Conservation (phyloP, 1,140 invertebrate genomes). For the Zaprionus africanus region DNA sequence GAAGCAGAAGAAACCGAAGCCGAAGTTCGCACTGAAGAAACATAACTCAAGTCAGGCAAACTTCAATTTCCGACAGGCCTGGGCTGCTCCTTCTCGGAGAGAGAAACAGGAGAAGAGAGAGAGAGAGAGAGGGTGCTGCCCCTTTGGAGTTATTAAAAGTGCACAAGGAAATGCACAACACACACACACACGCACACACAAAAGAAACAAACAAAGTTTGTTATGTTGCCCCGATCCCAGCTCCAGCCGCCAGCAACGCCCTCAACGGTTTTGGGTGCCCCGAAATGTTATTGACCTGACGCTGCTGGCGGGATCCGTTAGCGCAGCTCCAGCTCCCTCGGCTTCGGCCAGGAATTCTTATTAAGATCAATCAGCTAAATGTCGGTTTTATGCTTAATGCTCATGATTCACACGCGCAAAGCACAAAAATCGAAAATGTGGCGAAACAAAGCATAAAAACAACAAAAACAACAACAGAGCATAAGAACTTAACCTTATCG, state of each 20-base stretch:
- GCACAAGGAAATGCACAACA: conserved; percentile 56
- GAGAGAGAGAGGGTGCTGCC: neutral
- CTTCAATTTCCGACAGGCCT: conserved; percentile 70
- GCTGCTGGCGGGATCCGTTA: conserved; percentile 67
- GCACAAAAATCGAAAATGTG: conserved; percentile 66
- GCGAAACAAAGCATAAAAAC: conserved; percentile 42
- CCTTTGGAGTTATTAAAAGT: conserved; percentile 65
- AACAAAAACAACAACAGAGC: conserved; percentile 9
- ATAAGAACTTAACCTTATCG: neutral
- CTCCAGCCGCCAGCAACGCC: conserved; percentile 54
- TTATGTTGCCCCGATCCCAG: conserved; percentile 63
- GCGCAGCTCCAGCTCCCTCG: conserved; percentile 12
- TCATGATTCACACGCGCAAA: conserved; percentile 76
- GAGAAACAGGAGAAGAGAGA: no score
- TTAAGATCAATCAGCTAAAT: conserved; percentile 83
- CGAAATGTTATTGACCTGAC: conserved; percentile 78
- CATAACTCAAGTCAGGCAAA: conserved; percentile 65
- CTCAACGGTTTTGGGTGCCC: conserved; percentile 35
- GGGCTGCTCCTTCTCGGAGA: neutral
- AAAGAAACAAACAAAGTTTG: conserved; percentile 72
- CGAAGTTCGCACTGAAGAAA: conserved; percentile 16
- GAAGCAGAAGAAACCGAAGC: neutral
- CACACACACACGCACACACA: neutral
- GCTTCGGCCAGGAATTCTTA: conserved; percentile 61
- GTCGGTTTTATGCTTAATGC: conserved; percentile 82